A percentile compares a stretch with the other conserved stretches of the same genome.
Evolutionary conservation across 2,888 invertebrate species (phyloP).

Genomic region (Meiosimyza decipiens): DNA sequence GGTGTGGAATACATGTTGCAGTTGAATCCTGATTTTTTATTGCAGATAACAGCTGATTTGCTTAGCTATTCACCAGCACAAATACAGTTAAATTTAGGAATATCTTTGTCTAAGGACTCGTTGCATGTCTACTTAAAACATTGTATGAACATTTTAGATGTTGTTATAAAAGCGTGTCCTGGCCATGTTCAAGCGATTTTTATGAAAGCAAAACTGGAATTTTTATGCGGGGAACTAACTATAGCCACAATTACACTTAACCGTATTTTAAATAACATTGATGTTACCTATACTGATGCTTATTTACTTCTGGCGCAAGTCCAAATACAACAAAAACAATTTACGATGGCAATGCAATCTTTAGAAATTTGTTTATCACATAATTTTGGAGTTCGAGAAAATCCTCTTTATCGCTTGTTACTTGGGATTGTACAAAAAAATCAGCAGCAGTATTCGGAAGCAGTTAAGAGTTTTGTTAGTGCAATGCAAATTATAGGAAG

Average conservation of each 20-base stretch:
- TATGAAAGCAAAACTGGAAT: constrained; percentile 82
- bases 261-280: constrained; percentile 77
- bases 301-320: constrained; percentile 90
- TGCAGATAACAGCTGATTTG: constrained; percentile 82
- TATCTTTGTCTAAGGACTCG: constrained; percentile 62
- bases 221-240: constrained; percentile 80
- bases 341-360: constrained; percentile 83
- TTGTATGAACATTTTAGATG: constrained; percentile 76
- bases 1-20: constrained; percentile 79
- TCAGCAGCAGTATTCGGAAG: constrained; percentile 76
- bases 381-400: constrained; percentile 92
- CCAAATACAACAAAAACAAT: constrained; percentile 77
- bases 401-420: constrained; percentile 89
- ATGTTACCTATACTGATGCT: constrained; percentile 84
- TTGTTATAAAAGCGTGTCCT: constrained; percentile 82
- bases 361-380: constrained; percentile 91
- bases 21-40: constrained; percentile 87
- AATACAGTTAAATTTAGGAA: constrained; percentile 67
- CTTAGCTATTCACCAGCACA: constrained; percentile 79
- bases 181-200: constrained; percentile 77
- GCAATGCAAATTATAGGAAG: constrained; percentile 77
- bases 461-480: constrained; percentile 79
- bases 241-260: constrained; percentile 79
- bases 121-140: constrained; percentile 70
- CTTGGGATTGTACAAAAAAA: constrained; percentile 85